Base-by-base conservation (phyloP, 2,888 invertebrate genomes). In the Hypomecis atomaria region DNA sequence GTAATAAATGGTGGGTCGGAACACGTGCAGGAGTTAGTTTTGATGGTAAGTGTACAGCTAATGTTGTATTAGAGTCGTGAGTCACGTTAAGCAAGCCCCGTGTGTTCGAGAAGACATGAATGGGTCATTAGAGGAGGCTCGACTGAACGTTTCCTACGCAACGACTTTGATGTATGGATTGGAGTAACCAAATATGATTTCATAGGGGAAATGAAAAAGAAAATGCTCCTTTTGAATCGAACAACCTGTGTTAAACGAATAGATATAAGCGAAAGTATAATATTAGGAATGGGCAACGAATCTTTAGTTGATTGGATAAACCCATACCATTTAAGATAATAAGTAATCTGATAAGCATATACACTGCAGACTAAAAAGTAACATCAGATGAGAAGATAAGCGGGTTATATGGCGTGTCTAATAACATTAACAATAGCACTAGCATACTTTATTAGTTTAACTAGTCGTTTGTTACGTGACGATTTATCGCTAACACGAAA, bases 61-160 rank as follows among this genome's bases (percentile, higher is more conserved):
- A 73, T 68, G 65, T 70, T 59, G 73, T 59, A 58, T 70, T 70
- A 66, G 73, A 76, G 71, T 82, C 82, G 83, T 85, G 87, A 84
- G 74, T 84, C 85, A 84, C 81, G 83, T 71, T 69, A 65, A 71
- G 66, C 69, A 71, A 71, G 71, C 66, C 70, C 77, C 73, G 64
- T 74, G 80, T 81, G 81, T 84, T 81, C 81, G 81, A 78, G 74
- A 79, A 76, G 74, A 77, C 81, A 81, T 88, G 86, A 88, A 89
- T 88, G 84, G 86, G 72, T 84, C 88, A 83, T 87, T 86, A 87
- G 79, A 81, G 79, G 78, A 78, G 79, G 76, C 78, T 78, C 72
- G 75, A 74, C 72, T 80, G 78, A 84, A 78, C 77, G 81, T 76
- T 84, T 83, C 82, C 80, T 82, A 74, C 59, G 71, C 48, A 64